phyloP scores from a whole-genome alignment of 1,140 invertebrate species.

The Drosophila sucinea region DNA sequence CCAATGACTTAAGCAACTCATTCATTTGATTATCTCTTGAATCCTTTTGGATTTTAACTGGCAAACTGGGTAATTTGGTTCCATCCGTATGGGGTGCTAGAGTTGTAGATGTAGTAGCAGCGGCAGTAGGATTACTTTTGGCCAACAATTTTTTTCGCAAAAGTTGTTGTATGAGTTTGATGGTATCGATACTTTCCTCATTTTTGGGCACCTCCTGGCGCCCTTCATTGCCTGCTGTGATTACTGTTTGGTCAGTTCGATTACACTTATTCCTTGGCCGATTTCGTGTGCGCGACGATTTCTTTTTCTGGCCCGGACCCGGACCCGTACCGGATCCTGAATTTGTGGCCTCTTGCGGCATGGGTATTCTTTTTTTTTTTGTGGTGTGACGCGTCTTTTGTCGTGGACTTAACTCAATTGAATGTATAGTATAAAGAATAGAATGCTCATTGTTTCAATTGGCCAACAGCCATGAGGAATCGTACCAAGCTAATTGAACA shows the following conservation, averaged over 20 bases:
- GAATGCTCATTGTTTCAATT: slow-evolving; percentile 60
- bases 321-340: background rate
- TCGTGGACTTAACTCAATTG: slow-evolving; percentile 37
- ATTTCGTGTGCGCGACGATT: slow-evolving; percentile 66
- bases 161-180: slow-evolving; percentile 50
- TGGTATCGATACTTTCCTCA: slow-evolving; percentile 36
- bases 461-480: slow-evolving; percentile 38
- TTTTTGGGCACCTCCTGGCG: background rate
- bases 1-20: slow-evolving; percentile 51
- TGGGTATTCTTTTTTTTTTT: slow-evolving; percentile 28
- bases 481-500: slow-evolving; percentile 43
- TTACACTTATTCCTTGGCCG: slow-evolving; percentile 75
- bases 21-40: slow-evolving; percentile 37
- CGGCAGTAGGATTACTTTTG: slow-evolving; percentile 26
- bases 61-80: background rate
- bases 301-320: slow-evolving; percentile 54
- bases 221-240: background rate
- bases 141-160: slow-evolving; percentile 62
- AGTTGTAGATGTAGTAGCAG: background rate
- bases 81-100: background rate
- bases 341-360: slow-evolving; percentile 21
- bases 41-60: slow-evolving; percentile 1
- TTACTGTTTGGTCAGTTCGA: slow-evolving; percentile 8
- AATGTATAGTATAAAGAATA: slow-evolving; percentile 59
- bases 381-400: background rate